A percentile compares a stretch with the other conserved stretches of the same genome.
phyloP scores from a whole-genome alignment of 2,797 vertebrate species.

The Ciconia nigra region DNA sequence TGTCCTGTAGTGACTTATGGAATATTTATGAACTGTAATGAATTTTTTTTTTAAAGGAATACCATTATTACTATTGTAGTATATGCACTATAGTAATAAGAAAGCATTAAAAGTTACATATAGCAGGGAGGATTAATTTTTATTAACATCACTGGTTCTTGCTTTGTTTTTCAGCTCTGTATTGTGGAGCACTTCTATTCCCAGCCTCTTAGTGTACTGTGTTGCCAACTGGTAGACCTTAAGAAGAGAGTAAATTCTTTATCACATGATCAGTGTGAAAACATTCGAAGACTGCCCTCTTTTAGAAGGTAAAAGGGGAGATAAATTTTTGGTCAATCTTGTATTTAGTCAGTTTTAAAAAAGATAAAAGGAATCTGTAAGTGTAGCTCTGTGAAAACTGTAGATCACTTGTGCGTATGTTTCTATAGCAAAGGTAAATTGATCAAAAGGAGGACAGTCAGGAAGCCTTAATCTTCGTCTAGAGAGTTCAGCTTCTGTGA shows the following conservation, averaged over 20 bases:
- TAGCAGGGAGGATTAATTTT: neutral
- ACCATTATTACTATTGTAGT: neutral
- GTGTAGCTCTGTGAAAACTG: neutral
- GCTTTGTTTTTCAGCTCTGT: conserved; percentile 81
- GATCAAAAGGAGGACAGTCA: neutral
- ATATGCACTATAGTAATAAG: neutral
- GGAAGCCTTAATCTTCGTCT: neutral
- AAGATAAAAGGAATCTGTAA: neutral
- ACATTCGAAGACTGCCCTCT: conserved; percentile 86
- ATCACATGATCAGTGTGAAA: conserved; percentile 82
- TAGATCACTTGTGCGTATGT: neutral
- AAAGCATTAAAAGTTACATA: neutral
- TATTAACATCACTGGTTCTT: neutral
- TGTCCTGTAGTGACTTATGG: neutral
- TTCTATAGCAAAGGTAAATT: neutral
- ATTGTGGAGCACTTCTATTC: conserved; percentile 91
- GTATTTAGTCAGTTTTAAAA: neutral
- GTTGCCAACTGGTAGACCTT: conserved; percentile 80
- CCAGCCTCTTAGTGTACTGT: conserved; percentile 90
- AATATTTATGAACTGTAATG: neutral
- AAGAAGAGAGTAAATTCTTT: conserved; percentile 75
- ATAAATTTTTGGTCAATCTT: neutral
- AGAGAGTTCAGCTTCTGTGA: neutral
- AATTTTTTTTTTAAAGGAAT: neutral
- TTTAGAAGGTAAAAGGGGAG: conserved; percentile 85